Conservation (phyloP, 1,140 invertebrate genomes). For the Acyrthosiphon pisum region DNA sequence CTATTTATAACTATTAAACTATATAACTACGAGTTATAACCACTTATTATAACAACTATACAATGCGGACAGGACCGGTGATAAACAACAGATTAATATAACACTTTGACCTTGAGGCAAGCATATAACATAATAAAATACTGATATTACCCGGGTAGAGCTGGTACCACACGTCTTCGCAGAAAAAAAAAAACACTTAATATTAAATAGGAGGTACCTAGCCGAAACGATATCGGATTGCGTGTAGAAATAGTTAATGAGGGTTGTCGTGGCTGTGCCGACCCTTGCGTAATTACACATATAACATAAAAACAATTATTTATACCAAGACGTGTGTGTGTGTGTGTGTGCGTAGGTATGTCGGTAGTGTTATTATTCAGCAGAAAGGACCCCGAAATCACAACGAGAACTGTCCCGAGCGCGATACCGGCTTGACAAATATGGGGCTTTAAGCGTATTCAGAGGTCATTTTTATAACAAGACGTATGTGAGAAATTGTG, state of each 20-base stretch:
- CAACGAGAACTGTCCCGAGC: background rate
- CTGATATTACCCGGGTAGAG: no score
- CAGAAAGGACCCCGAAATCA: background rate
- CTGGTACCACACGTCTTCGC: no score
- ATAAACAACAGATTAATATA: no score
- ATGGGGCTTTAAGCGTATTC: background rate
- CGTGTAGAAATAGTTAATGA: background rate
- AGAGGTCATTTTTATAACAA: background rate
- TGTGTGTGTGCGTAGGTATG: no score
- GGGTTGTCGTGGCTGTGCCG: background rate
- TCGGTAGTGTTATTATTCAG: background rate
- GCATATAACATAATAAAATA: no score
- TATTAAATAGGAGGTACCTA: no score
- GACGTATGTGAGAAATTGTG: background rate
- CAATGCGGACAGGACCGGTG: no score
- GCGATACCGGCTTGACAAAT: background rate
- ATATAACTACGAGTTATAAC: background rate
- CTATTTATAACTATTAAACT: background rate
- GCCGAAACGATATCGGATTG: no score
- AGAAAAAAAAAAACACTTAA: no score
- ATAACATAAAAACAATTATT: background rate
- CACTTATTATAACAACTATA: no score
- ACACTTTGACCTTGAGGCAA: no score
- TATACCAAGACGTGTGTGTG: background rate
- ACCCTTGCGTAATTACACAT: background rate